Evolutionary conservation across 1,140 invertebrate species (phyloP), one percentile per base, ranked within the genome.

Genomic region (Diprion similis): DNA sequence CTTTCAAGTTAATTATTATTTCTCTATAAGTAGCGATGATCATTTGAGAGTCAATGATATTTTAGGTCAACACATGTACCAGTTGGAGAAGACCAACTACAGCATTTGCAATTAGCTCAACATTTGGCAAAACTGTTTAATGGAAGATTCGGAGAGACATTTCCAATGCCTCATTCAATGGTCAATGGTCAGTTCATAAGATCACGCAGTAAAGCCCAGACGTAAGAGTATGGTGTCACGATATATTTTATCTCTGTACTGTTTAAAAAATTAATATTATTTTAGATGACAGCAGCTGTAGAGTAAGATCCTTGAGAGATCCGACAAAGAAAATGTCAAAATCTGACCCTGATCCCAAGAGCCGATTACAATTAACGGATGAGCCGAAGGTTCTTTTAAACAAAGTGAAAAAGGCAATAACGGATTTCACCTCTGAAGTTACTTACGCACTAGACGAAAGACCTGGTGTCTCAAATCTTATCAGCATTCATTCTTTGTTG

Each of bases 291-390:
- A 88, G 89, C 46, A 89, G 89, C 74, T 89, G 90, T 10, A 89
- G 95, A 64, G 88, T 98, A 18, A 92, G 92, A 81, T 98, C 95
- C 84, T 86, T 99, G 15, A 89, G 95, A 51, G 92, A 97, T 81
- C 95, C 98, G 0, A 81, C 82, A 0, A 95, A 95, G 81, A 99
- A 99, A 89, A 99, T 99, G 98, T 99, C 98, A 8, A 99, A 99
- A 89, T 99, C 98, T 0, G 95, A 97, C 78, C 76, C 87, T 0
- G 93, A 97, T 89, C 79, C 89, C 0, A 94, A 92, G 81, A 94
- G 94, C 75, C 89, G 94, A 71, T 95, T 99, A 68, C 90, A 95
- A 71, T 83, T 99, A 1, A 92, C 88, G 19, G 98, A 99, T 86
- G 81, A 90, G 0, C 92, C 95, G 0, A 95, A 98, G 48, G 82